Evolutionary conservation across 1,140 invertebrate genomes (phyloP), one percentile per base, ranked within the genome.

Genomic region (Drosophila sturtevanti): DNA sequence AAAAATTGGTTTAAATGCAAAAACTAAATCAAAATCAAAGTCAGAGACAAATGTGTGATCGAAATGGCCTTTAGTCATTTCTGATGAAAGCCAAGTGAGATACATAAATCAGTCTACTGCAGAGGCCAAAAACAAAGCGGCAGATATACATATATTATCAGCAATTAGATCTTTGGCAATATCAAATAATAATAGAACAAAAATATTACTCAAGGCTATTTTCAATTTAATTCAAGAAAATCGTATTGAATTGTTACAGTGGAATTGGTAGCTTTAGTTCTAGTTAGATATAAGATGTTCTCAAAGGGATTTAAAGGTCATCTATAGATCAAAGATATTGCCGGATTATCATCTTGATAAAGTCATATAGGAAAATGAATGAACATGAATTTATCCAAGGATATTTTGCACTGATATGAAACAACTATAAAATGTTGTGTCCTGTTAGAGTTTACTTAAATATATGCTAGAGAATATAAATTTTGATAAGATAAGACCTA

Each of bases 1-100:
- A 44, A 21, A 48, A 48, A 48, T 48, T 48, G 41, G 41, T 21
- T 21, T 48, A 48, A 48, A 16, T 48, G 41, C 41, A 48, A 48
- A 48, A 48, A 48, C 82, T 72, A 87, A 87, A 82, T 76, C 68
- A 63, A 80, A 74, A 74, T 80, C 63, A 75, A 78, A 78, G 62
- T 74, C 74, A 60, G 44, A 65, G 14, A 41, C 62, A 38, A 14
- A 64, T 55, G 55, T 55, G 55, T 59, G 63, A 18, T 60, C 31
- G 38, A 41, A 48, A 31, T 66, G 64, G 55, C 64, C 64, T 66
- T 75, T 75, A 58, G 34, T 31, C 51, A 48, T 48, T 48, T 48
- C 60, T 74, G 72, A 74, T 60, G 71, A 37, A 63, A 73, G 55
- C 72, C 41, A 48, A 48, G 41, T 48, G 41, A 21, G 41, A 18